Base-by-base conservation (phyloP, 2,113 vertebrate species). In the Abramis brama region DNA sequence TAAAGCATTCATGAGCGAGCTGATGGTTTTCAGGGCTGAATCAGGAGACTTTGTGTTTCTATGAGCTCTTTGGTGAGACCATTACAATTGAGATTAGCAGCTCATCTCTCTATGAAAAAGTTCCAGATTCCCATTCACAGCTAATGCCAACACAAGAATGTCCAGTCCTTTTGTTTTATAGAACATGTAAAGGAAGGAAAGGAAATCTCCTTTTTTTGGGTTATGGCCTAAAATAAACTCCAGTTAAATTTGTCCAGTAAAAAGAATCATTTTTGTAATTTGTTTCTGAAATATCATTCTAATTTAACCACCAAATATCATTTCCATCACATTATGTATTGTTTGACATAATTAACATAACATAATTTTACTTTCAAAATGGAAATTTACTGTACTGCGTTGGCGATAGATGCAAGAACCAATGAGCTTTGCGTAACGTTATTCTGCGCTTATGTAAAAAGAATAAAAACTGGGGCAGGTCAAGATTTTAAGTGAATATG, bases 71-170 rank as follows among this genome's bases (percentile, higher is more conserved):
- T 50, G 71, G 71, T 47, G 71, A 83, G 39, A 47, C 64, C 52
- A 74, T 74, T 83, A 33, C 68, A 83, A 9, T 39, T 59, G 45
- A 74, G 68, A 52, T 83, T 83, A 83, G 50, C 50, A 74, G 52
- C 19, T 25, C 30, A 73, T 36, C 66, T 73, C n/a, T 73, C 33
- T 25, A 39, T 33, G 39, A 62, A 66, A 66, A 47, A 68, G 27
- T 47, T 27, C 10, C n/a, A 82, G 79, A 80, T 13, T 66, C n/a
- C 25, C 79, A 19, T 43, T 81, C 36, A 45, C 39, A 81, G 79
- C 59, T 81, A 66, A 81, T 47, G 39, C n/a, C 60, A 66, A 50
- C 43, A 30, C n/a, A 81, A 66, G 66, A 66, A 81, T 66, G 71
- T 25, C 21, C 36, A 21, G 39, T 66, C 27, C 15, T 23, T 13